Evolutionary conservation across 2,113 vertebrate species (phyloP).

Genomic region (Erinaceus europaeus): DNA sequence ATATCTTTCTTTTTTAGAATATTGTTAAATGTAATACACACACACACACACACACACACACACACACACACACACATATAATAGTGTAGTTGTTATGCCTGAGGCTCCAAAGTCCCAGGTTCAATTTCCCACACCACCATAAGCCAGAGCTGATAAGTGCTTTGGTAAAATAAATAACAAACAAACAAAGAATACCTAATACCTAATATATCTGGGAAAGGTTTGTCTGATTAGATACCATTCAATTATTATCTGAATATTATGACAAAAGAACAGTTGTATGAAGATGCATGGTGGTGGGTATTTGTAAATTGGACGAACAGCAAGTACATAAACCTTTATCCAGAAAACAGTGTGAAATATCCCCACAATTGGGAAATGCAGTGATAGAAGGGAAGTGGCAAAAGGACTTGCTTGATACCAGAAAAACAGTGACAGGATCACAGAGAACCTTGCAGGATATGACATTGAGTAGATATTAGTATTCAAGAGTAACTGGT

Average conservation of each 20-base stretch:
- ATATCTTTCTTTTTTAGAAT: no score
- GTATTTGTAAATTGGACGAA: background rate
- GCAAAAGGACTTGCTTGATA: background rate
- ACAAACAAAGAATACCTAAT: no score
- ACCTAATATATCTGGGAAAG: background rate
- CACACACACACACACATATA: no score
- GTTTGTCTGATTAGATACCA: background rate
- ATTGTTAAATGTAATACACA: no score
- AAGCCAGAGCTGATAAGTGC: no score
- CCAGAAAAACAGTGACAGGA: background rate
- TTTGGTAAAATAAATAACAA: no score
- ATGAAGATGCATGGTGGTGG: background rate
- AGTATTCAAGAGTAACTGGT: background rate
- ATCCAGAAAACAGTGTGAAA: background rate
- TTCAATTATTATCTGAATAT: background rate
- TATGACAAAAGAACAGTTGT: accelerated
- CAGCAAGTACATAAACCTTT: background rate
- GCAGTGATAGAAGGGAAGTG: background rate
- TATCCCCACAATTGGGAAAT: background rate
- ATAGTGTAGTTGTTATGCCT: no score
- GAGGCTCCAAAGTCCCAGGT: no score
- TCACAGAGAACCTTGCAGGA: background rate
- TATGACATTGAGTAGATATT: background rate
- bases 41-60: no score
- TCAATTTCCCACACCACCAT: no score